phyloP scores from a whole-genome alignment of 2,797 vertebrate species.

The Cossypha dichroa region DNA sequence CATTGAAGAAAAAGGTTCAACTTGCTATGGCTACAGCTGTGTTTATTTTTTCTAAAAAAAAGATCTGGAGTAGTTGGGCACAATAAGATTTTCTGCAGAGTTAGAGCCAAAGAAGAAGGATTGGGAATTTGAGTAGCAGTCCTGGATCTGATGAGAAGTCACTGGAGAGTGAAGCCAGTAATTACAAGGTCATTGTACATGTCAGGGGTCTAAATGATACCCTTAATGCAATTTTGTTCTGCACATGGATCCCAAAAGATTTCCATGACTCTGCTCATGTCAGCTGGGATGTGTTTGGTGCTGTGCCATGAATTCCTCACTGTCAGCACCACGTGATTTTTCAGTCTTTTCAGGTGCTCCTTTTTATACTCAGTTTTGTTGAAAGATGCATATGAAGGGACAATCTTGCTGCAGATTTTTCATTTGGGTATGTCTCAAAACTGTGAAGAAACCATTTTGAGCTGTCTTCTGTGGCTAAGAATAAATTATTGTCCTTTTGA shows the following conservation, averaged over 20 bases:
- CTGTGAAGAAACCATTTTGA: constrained; percentile 6
- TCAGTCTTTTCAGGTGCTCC: background rate
- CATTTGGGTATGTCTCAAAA: background rate
- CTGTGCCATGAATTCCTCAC: background rate
- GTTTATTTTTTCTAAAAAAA: background rate
- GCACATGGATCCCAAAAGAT: background rate
- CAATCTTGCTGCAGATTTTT: constrained; percentile 7
- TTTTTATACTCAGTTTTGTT: background rate
- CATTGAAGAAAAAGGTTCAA: background rate
- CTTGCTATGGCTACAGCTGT: background rate
- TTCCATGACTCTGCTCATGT: background rate
- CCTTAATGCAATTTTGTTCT: constrained; percentile 36
- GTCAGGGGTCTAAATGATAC: background rate
- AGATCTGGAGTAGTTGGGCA: background rate
- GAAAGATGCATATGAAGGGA: background rate
- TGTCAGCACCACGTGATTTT: background rate
- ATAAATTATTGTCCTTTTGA: constrained; percentile 49
- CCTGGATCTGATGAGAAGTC: constrained; percentile 29
- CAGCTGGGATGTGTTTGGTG: background rate
- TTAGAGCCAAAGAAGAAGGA: background rate
- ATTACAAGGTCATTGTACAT: constrained; percentile 41
- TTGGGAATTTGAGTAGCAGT: background rate
- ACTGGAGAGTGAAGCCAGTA: constrained; percentile 55
- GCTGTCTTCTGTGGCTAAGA: background rate
- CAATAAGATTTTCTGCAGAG: background rate